These are phyloP conservation scores for Rhabdornis inornatus DNA, from an alignment of 2,113 vertebrate species.

Conservation along the genomic window DNA sequence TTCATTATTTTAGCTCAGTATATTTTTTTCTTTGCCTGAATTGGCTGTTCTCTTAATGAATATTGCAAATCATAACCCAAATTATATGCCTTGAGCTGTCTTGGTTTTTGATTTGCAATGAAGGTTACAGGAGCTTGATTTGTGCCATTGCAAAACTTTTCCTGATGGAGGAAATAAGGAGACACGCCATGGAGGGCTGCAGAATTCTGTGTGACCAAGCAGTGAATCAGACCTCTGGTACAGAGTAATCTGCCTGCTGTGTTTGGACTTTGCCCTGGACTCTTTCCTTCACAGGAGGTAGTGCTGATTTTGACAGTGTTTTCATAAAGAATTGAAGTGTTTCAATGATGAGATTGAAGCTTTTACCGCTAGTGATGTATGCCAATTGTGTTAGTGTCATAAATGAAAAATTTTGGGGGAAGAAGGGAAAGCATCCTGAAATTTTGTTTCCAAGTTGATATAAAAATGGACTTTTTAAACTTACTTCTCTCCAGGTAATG, in stretches of 20 bases:
- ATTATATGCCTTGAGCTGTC: slow-evolving; percentile 18
- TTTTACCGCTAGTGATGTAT: background rate
- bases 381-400: background rate
- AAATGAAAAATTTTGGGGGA: background rate
- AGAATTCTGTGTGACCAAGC: slow-evolving; percentile 8
- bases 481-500: background rate
- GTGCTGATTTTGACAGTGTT: background rate
- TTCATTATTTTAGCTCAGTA: slow-evolving; percentile 26
- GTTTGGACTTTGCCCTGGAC: background rate
- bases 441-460: background rate
- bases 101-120: slow-evolving; percentile 25
- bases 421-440: background rate
- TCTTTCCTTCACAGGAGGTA: background rate
- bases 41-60: slow-evolving; percentile 40
- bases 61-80: slow-evolving; percentile 19
- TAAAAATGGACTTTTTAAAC: background rate
- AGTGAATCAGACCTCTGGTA: background rate
- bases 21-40: slow-evolving; percentile 25
- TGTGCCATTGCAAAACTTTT: background rate
- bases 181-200: background rate
- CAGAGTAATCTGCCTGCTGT: background rate
- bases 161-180: background rate
- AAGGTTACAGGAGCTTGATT: background rate
- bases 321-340: background rate
- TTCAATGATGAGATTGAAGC: background rate